Base-by-base conservation (phyloP, 1,140 invertebrate genomes). In the Ctenoplectra terminalis region DNA sequence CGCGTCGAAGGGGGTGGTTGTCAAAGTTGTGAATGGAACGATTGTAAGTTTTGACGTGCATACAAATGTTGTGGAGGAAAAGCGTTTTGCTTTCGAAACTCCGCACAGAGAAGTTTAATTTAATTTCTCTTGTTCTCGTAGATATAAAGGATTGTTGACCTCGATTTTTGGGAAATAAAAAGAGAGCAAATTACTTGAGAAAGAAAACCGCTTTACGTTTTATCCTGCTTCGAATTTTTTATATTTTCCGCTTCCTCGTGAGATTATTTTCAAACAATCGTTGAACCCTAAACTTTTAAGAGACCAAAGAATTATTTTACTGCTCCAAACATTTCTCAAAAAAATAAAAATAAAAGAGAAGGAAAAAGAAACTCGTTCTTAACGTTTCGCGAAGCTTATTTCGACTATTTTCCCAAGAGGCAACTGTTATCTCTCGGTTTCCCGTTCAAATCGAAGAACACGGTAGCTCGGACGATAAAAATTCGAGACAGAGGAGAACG, bases 381-480 rank as follows among this genome's bases (percentile, higher is more conserved):
- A 31, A 29, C 56, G 8, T 67, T 48, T 50, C 20, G 8, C 17
- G 20, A 13, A 8, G 8, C 37, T 31, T 5, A 34, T 29, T 11
- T n/a, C 13, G 1, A 23, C 20, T 7, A 23, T 34, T 20, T 23
- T 31, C 23, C 7, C 52, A 1, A 31, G 1, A 34, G 48, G 34
- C 31, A 67, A 56, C 17, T 5, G 13, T 50, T 43, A n/a, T 63
- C n/a, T 8, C 0, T 1, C 48, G 7, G 2, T 34, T 43, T 63
- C 34, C 20, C 17, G 17, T 72, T 40, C 5, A 26, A 23, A 52
- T 67, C 29, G 64, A 26, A 15, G 23, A 29, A 23, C 15, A 26
- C 29, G 50, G 43, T 23, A 31, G 48, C 23, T 26, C 26, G 50
- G 58, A 29, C 40, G 48, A 67, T 74, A 50, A 34, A 75, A 66